phyloP scores from a whole-genome alignment of 2,888 invertebrate species.

The Amphiduros pacificus region DNA sequence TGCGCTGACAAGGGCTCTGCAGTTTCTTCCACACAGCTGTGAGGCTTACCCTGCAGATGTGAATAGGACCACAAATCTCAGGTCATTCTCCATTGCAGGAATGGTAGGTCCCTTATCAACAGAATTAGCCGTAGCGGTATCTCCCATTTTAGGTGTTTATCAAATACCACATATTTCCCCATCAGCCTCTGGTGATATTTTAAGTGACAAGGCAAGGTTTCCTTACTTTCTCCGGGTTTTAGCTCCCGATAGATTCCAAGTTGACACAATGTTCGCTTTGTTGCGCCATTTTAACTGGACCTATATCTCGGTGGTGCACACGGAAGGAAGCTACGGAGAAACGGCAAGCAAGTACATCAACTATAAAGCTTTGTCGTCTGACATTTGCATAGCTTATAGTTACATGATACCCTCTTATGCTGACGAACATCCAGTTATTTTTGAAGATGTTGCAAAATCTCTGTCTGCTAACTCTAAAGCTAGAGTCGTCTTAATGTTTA shows the following conservation, averaged over 20 bases:
- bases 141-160: neutral
- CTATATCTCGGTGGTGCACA: neutral
- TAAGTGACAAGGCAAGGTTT: constrained; percentile 13
- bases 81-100: too few species aligned
- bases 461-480: too few species aligned
- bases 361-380: neutral
- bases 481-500: too few species aligned
- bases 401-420: neutral
- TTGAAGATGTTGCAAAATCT: too few species aligned
- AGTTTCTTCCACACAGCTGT: neutral
- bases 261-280: neutral
- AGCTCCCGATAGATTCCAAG: constrained; percentile 9
- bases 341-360: neutral
- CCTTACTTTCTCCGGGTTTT: constrained; percentile 10
- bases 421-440: too few species aligned
- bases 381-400: neutral
- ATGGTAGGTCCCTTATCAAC: constrained; percentile 10
- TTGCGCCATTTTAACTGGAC: neutral
- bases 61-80: too few species aligned
- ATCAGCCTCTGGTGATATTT: constrained; percentile 11
- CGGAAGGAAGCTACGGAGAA: neutral
- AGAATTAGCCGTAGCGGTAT: neutral
- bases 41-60: too few species aligned
- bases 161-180: constrained; percentile 9
- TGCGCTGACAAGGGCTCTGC: neutral